Conservation (phyloP, 2,888 invertebrate genomes). For the Heteropelma amictum region DNA sequence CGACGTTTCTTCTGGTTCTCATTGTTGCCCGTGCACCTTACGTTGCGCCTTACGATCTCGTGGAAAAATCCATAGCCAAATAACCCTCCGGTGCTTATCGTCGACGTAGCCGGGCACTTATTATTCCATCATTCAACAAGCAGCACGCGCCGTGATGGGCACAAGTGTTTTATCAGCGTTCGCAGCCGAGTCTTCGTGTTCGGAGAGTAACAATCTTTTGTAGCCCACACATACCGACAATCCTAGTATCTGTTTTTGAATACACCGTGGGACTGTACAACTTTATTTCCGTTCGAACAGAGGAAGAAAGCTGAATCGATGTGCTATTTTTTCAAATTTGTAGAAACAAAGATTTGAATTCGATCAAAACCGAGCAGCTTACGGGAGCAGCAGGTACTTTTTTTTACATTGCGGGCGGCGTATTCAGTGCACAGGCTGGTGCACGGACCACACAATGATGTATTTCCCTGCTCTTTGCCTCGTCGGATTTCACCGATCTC, state of each 20-base stretch:
- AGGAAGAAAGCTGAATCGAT: not conserved
- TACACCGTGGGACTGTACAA: not conserved
- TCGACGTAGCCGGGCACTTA: slow-evolving; percentile 16
- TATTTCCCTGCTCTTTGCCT: not conserved
- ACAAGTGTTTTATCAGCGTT: slow-evolving; percentile 55
- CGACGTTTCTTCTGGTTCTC: slow-evolving; percentile 50
- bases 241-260: not conserved
- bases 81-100: slow-evolving; percentile 51
- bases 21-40: slow-evolving; percentile 56
- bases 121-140: slow-evolving; percentile 29
- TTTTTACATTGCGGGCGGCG: not conserved
- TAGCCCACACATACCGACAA: no score
- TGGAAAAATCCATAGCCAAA: slow-evolving; percentile 63
- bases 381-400: slow-evolving; percentile 9
- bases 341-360: slow-evolving; percentile 30
- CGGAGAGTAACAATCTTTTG: slow-evolving; percentile 19
- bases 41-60: slow-evolving; percentile 60
- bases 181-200: slow-evolving; percentile 1
- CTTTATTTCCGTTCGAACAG: not conserved
- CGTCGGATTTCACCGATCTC: slow-evolving; percentile 3
- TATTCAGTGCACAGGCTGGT: not conserved
- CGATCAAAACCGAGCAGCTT: slow-evolving; percentile 30
- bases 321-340: no score
- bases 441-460: not conserved
- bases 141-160: slow-evolving; percentile 46